Percentiles rank a stretch among this genome's conserved stretches.
Evolutionary conservation across 1,140 invertebrate genomes (phyloP).

Genomic region (Drosophila sp.): DNA sequence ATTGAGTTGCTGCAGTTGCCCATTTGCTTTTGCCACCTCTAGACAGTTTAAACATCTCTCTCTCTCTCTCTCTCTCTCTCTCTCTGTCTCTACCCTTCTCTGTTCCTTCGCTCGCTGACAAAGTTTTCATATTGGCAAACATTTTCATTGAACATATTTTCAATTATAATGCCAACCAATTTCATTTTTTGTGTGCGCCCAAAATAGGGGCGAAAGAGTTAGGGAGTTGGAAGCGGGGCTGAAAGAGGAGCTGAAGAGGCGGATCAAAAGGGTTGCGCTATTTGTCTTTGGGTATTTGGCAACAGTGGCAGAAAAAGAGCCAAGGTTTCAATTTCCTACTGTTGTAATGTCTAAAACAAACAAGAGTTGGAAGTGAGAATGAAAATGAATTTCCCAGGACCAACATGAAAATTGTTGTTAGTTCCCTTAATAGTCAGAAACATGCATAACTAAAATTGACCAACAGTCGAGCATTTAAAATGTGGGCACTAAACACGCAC

Average conservation of each 20-base stretch:
- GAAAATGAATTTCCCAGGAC: conserved; percentile 25
- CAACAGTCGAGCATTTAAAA: conserved; percentile 29
- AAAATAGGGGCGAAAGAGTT: background rate
- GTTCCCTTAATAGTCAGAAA: conserved; percentile 13
- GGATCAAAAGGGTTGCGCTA: conserved; percentile 13
- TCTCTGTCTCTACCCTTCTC: background rate
- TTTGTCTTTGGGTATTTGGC: conserved; percentile 21
- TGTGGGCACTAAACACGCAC: conserved; percentile 45
- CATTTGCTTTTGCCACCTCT: conserved; percentile 59
- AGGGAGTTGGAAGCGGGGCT: background rate
- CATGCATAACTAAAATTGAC: conserved; percentile 27
- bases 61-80: background rate
- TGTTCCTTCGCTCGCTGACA: background rate
- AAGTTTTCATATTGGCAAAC: conserved; percentile 45
- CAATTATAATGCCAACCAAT: conserved; percentile 66
- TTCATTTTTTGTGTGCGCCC: conserved; percentile 37
- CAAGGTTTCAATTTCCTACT: conserved; percentile 16
- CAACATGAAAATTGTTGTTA: conserved; percentile 19
- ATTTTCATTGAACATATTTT: conserved; percentile 70
- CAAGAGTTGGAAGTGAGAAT: conserved; percentile 21
- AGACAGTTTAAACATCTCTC: background rate
- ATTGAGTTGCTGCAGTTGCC: conserved; percentile 62
- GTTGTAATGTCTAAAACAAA: conserved; percentile 44
- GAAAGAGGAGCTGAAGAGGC: background rate
- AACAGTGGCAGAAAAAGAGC: conserved; percentile 16